Base-by-base conservation (phyloP, 1,140 invertebrate genomes). In the Platyscapa corneri region DNA sequence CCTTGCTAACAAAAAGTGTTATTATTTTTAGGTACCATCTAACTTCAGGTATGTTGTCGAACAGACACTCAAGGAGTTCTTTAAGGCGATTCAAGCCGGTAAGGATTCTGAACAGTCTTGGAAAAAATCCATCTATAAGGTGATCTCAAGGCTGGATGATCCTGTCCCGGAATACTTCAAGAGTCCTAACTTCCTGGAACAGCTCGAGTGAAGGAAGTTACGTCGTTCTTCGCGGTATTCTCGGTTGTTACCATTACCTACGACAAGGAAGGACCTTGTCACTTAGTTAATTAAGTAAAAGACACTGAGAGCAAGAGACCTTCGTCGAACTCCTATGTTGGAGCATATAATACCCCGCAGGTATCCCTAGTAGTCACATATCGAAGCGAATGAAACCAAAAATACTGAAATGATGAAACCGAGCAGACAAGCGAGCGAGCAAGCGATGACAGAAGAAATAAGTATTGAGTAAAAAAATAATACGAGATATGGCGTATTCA, bases 61-160 rank as follows among this genome's bases (percentile, higher is more conserved):
- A 93, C 97, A 99, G 92, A 99, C 99, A 74, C 94, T 99, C 84
- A 95, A 97, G 85, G 99, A 99, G 94, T 99, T 99, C 95, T 99
- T 98, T 96, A 97, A 98, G 93, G 97, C 99, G 85, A 98, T 99
- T 89, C 96, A 98, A 92, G 95, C 96, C 89, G 98, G 97, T 86
- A 99, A 99, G 94, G 99, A 99, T 94, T 94, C 96, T 39, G 99
- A 99, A 93, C 99, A 99, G 91, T 99, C 98, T 87, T 99, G 99
- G 99, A 99, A 99, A 95, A 99, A 99, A 93, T 97, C 98, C 88
- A 99, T 99, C 94, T 99, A 99, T 95, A 99, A 99, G 94, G 97
- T 99, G 89, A 99, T 99, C 92, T 99, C 98, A 87, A 96, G 99
- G 92, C 95, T 99, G 94, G 99, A 99, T 94, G 99, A 99, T 93